Evolutionary conservation across 1,140 invertebrate species (phyloP).

Genomic region (Orussus abietinus): DNA sequence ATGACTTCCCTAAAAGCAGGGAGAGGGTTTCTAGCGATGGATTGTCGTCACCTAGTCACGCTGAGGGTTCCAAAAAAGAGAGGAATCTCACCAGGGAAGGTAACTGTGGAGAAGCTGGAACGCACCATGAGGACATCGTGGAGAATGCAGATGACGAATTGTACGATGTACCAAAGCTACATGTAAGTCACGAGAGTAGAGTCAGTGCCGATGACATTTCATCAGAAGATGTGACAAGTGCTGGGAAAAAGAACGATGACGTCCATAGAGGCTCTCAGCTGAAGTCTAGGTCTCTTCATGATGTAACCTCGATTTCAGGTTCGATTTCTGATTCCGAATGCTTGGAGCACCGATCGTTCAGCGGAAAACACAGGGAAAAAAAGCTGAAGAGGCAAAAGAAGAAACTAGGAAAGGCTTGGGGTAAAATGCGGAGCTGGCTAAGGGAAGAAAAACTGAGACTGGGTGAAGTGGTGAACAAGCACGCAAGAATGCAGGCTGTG

Average conservation of each 20-base stretch:
- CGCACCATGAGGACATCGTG: not conserved
- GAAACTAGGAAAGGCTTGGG: constrained; percentile 53
- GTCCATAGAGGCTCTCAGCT: constrained; percentile 14
- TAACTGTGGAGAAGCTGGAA: too few species aligned
- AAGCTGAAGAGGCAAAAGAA: constrained; percentile 44
- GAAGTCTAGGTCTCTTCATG: constrained; percentile 17
- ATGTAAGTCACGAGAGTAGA: not conserved
- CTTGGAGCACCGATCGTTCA: constrained; percentile 6
- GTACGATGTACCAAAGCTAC: constrained; percentile 12
- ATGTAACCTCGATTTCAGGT: constrained; percentile 18
- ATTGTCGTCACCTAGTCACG: not conserved
- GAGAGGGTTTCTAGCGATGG: not conserved
- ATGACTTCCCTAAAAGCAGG: constrained; percentile 19
- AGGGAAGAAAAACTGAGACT: constrained; percentile 51
- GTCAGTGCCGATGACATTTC: not conserved
- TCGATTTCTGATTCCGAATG: constrained; percentile 31
- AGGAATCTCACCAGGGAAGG: too few species aligned
- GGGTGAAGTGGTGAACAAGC: constrained; percentile 51
- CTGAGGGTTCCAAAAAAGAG: not conserved
- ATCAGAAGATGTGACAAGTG: not conserved
- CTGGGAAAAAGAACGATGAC: constrained; percentile 9
- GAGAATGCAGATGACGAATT: constrained; percentile 2
- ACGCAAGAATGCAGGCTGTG: constrained; percentile 51
- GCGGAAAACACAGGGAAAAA: constrained; percentile 7
- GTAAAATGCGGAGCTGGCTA: constrained; percentile 54